A percentile compares a stretch with the other conserved stretches of the same genome.
Conservation (phyloP, 1,140 invertebrate genomes). For the Neoseiulus cucumeris region DNA sequence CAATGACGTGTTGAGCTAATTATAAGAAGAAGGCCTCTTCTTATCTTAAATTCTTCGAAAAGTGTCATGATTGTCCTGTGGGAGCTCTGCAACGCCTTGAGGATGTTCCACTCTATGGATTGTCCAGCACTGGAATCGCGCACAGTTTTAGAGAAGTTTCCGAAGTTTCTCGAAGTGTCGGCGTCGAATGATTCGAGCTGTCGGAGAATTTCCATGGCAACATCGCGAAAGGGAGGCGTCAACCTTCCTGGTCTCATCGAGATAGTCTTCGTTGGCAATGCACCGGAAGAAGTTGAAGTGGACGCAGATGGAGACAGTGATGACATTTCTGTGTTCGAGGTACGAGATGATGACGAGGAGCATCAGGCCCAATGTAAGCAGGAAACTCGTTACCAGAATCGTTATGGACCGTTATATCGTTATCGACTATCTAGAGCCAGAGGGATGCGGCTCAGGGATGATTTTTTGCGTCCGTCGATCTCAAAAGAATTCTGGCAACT, state of each 20-base stretch:
- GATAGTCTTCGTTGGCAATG: conserved; percentile 41
- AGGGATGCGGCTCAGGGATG: conserved; percentile 26
- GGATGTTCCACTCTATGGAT: conserved; percentile 20
- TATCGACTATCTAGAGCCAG: conserved; percentile 17
- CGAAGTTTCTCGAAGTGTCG: background rate
- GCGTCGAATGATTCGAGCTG: conserved; percentile 31
- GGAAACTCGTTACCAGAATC: conserved; percentile 17
- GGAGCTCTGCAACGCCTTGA: conserved; percentile 19
- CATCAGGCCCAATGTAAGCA: too few relatives aligned
- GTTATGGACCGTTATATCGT: conserved; percentile 16
- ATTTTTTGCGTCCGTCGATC: conserved; percentile 25
- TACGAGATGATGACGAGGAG: conserved; percentile 30
- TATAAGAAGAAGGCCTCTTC: too few relatives aligned
- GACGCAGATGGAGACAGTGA: conserved; percentile 37
- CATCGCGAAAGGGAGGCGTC: conserved; percentile 65
- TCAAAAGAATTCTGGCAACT: conserved; percentile 29
- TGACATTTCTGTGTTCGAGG: conserved; percentile 41
- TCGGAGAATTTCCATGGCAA: conserved; percentile 40
- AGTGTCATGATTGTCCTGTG: conserved; percentile 19
- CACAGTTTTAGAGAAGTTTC: conserved; percentile 20
- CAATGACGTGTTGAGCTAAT: too few relatives aligned
- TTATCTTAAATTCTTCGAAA: conserved; percentile 19
- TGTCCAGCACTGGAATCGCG: conserved; percentile 21
- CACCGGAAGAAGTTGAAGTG: conserved; percentile 41
- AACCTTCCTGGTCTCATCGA: conserved; percentile 52